These are phyloP conservation scores for Volucella inflata DNA, from an alignment of 2,888 invertebrate genomes.

Conservation along the genomic window DNA sequence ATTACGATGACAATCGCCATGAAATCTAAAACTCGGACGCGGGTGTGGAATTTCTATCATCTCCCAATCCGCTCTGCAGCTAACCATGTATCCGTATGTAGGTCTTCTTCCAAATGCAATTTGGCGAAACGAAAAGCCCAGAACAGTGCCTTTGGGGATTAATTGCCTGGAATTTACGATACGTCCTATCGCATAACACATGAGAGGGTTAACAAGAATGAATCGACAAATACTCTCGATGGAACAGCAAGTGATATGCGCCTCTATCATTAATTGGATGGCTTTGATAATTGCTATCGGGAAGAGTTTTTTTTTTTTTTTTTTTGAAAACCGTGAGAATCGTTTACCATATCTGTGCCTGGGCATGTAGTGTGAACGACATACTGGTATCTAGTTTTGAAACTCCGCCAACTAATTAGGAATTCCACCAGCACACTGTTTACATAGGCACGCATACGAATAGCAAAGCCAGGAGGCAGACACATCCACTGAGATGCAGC, in stretches of 20 bases:
- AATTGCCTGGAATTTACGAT: conserved; percentile 69
- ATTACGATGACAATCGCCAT: conserved; percentile 50
- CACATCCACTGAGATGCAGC: conserved; percentile 14
- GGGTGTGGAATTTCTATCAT: conserved; percentile 50
- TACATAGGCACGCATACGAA: conserved; percentile 9
- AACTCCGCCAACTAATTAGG: conserved; percentile 27
- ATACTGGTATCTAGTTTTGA: background rate
- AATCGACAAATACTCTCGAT: background rate
- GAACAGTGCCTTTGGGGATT: conserved; percentile 58
- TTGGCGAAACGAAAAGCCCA: conserved; percentile 37
- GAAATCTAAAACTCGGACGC: conserved; percentile 64
- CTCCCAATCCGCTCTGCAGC: conserved; percentile 10
- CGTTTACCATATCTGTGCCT: background rate
- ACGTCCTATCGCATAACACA: conserved; percentile 62
- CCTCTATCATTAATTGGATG: conserved; percentile 63
- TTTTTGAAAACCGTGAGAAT: background rate
- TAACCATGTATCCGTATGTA: conserved; percentile 26
- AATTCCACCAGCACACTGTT: conserved; percentile 36
- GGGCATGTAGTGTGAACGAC: conserved; percentile 5
- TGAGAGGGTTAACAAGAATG: conserved; percentile 16
- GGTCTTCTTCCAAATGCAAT: conserved; percentile 49
- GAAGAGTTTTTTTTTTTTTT: background rate
- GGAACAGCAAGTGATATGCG: conserved; percentile 42
- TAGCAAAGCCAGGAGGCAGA: too few species aligned
- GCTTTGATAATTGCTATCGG: conserved; percentile 27